Evolutionary conservation across 2,113 vertebrate genomes (phyloP).

Genomic region (Eptesicus fuscus): DNA sequence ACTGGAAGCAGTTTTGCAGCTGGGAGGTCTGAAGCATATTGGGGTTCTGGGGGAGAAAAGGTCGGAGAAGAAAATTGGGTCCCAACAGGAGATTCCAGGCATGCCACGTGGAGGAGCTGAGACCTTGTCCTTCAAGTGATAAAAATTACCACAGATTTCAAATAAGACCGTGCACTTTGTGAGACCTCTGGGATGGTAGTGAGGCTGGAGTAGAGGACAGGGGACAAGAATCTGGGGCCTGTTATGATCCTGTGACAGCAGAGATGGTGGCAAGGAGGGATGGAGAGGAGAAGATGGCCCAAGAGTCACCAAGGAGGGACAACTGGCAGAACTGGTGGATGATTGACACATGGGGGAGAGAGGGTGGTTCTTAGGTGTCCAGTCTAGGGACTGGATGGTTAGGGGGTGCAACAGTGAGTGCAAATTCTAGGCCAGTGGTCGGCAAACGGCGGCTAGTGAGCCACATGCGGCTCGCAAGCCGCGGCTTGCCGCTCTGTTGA

Average conservation of each 20-base stretch:
- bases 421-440: no score
- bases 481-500: no score
- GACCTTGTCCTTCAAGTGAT: background rate
- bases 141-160: background rate
- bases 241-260: background rate
- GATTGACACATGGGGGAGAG: fast-evolving
- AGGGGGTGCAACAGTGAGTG: background rate
- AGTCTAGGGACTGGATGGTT: background rate
- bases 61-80: background rate
- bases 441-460: no score
- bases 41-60: background rate
- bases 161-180: background rate
- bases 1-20: background rate
- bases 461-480: no score
- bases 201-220: background rate
- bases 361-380: background rate
- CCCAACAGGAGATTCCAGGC: background rate
- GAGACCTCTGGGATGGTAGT: background rate
- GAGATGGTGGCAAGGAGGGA: background rate
- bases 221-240: background rate
- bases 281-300: no score
- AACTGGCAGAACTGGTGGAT: background rate
- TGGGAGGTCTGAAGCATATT: background rate
- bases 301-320: background rate
- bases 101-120: background rate